These are phyloP conservation scores for Pectinophora gossypiella DNA, from an alignment of 1,140 invertebrate genomes.

Conservation along the genomic window DNA sequence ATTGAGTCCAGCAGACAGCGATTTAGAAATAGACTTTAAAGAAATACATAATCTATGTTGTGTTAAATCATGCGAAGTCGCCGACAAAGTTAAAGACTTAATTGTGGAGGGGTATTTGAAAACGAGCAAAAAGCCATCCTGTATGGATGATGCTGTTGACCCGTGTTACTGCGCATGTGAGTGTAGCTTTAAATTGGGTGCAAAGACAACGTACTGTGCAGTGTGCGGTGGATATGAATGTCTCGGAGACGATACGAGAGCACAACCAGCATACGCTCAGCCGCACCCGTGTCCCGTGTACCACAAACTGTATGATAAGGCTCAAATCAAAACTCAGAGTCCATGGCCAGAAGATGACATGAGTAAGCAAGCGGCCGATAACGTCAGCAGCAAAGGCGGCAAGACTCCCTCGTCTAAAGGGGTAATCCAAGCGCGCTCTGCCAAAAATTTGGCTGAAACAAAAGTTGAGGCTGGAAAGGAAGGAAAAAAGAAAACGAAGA, in stretches of 20 bases:
- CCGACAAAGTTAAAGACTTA: constrained; percentile 55
- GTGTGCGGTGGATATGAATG: constrained; percentile 64
- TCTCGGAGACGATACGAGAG: constrained; percentile 47
- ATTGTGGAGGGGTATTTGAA: constrained; percentile 36
- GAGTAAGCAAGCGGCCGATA: no score
- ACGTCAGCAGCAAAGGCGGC: constrained; percentile 35
- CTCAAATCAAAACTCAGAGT: constrained; percentile 41
- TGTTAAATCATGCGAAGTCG: constrained; percentile 51
- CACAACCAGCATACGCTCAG: constrained; percentile 44
- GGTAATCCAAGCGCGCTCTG: not conserved
- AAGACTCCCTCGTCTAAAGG: not conserved
- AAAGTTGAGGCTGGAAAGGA: no score
- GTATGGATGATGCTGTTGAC: constrained; percentile 21
- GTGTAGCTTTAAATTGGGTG: constrained; percentile 55
- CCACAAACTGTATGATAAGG: constrained; percentile 61
- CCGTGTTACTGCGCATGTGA: constrained; percentile 59
- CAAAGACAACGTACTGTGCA: constrained; percentile 56
- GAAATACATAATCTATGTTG: constrained; percentile 56
- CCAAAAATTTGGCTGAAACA: constrained; percentile 12
- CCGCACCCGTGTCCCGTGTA: constrained; percentile 67
- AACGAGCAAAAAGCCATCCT: constrained; percentile 28
- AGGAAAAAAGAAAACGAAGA: no score
- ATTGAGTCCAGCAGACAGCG: constrained; percentile 55
- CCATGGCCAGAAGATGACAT: constrained; percentile 48
- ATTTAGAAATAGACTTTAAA: constrained; percentile 43